These are phyloP conservation scores for Steinernema scapterisci DNA, from an alignment of 2,888 invertebrate species.

Conservation along the genomic window DNA sequence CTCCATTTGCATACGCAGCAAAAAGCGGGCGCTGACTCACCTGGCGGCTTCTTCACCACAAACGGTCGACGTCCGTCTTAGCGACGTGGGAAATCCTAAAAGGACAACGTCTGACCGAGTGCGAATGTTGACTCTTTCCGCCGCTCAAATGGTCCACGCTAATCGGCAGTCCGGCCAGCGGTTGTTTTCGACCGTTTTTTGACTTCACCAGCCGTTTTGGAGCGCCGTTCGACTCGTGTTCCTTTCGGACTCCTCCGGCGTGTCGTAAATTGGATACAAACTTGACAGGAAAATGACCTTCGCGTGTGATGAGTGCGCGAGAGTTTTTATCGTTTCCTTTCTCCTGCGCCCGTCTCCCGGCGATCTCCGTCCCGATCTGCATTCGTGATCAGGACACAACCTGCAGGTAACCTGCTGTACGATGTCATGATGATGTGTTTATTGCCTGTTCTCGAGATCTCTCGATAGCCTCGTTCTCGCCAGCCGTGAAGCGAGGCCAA, in stretches of 20 bases:
- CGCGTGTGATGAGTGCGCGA: slow-evolving; percentile 24
- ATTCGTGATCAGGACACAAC: not conserved
- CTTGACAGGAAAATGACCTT: slow-evolving; percentile 17
- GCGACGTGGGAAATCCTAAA: slow-evolving; percentile 18
- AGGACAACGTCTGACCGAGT: not conserved
- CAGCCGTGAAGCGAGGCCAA: not conserved
- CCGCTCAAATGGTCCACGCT: not conserved
- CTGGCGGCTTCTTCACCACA: not conserved
- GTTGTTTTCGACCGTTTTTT: slow-evolving; percentile 7
- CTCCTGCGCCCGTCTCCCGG: not conserved
- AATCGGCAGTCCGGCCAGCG: too few relatives aligned
- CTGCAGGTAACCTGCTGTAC: not conserved
- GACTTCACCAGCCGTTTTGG: not conserved
- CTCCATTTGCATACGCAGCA: slow-evolving; percentile 20
- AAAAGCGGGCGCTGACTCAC: slow-evolving; percentile 13
- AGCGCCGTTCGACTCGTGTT: not conserved
- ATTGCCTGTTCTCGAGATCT: slow-evolving; percentile 20
- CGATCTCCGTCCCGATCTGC: not conserved
- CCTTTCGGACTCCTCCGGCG: not conserved
- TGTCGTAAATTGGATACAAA: slow-evolving; percentile 25
- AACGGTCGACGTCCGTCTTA: not conserved
- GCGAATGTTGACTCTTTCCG: slow-evolving; percentile 10
- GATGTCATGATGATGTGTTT: slow-evolving; percentile 14
- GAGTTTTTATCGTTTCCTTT: not conserved
- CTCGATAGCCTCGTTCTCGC: not conserved